Percentiles rank a stretch among this genome's conserved stretches.
These are phyloP conservation scores for Papio anubis DNA, from an alignment of 2,113 vertebrate species.

Conservation along the genomic window DNA sequence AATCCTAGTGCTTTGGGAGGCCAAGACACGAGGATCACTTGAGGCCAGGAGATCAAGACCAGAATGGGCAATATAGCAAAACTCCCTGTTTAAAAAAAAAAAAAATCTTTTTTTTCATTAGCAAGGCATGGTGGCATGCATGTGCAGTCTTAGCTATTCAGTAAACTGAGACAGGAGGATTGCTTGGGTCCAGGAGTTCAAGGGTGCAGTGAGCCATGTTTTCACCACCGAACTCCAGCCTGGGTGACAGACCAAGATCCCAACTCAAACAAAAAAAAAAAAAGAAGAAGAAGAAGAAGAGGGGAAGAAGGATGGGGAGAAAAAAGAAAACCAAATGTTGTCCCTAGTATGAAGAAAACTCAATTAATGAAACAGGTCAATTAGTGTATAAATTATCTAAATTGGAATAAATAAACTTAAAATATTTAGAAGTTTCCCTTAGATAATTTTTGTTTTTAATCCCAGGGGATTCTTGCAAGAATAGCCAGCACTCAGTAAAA, in stretches of 20 bases:
- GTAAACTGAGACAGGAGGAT: too few species aligned
- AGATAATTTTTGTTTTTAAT: neutral
- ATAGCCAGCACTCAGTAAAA: neutral
- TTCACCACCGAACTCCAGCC: too few species aligned
- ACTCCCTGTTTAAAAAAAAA: too few species aligned
- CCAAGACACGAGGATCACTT: too few species aligned
- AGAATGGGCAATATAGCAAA: too few species aligned
- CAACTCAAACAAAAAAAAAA: neutral
- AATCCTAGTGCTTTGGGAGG: too few species aligned
- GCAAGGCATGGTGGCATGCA: neutral
- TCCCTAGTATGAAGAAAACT: neutral
- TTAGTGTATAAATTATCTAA: neutral
- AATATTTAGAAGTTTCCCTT: conserved; percentile 18
- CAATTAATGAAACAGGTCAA: neutral
- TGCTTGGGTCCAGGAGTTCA: too few species aligned
- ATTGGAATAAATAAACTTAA: neutral
- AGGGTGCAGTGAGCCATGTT: too few species aligned
- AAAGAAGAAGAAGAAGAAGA: neutral
- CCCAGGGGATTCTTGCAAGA: neutral
- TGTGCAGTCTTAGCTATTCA: too few species aligned
- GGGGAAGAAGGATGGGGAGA: neutral
- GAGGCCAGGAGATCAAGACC: too few species aligned
- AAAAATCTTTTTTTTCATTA: neutral
- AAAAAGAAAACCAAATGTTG: neutral
- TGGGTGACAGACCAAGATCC: too few species aligned